Evolutionary conservation across 1,140 invertebrate species (phyloP), one percentile per base, ranked within the genome.

Genomic region (Drosophila ironensis): DNA sequence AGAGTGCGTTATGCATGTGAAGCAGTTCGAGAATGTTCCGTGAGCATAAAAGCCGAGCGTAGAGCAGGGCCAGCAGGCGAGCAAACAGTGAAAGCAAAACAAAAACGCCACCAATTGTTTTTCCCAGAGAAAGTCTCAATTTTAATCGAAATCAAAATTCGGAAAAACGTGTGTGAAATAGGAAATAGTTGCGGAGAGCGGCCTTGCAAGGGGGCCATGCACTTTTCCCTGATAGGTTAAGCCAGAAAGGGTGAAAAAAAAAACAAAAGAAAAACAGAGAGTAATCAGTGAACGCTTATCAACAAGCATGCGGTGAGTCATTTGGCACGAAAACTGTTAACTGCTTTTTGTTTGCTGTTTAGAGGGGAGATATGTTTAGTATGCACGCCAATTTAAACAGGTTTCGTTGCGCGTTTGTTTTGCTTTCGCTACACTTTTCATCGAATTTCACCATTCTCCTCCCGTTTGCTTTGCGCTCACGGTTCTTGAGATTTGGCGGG

Each of bases 281-380:
- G n/a, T 48, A 69, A 64, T 69, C 72, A 33, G 51, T 44, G 42
- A 33, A 27, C 28, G 30, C 76, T 81, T 81, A 81, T 81, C 77
- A 84, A 75, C 76, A 82, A 77, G 51, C 38, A 71, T 52, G 56
- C 67, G 78, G 77, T 81, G 77, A 81, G 78, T 81, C 77, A 81
- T 64, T 28, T 47, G 50, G 30, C 63, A 74, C n/a, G 45, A 57
- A 78, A 56, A 66, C 24, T 22, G 20, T 66, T 54, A 75, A 50
- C 35, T 48, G 37, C 50, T 47, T 45, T 63, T 38, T 69, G 45
- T 70, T 54, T 78, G 57, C 11, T 11, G 33, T 33, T 12, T n/a
- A n/a, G 30, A 5, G 30, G 14, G 16, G 14, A 59, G 25, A 69
- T 69, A 70, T 70, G 53, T 51, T 50, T 14, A 67, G 25, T 60